A percentile compares a stretch with the other conserved stretches of the same genome.
These are phyloP conservation scores for Hipposideros armiger DNA, from an alignment of 2,113 vertebrate species.

Conservation along the genomic window DNA sequence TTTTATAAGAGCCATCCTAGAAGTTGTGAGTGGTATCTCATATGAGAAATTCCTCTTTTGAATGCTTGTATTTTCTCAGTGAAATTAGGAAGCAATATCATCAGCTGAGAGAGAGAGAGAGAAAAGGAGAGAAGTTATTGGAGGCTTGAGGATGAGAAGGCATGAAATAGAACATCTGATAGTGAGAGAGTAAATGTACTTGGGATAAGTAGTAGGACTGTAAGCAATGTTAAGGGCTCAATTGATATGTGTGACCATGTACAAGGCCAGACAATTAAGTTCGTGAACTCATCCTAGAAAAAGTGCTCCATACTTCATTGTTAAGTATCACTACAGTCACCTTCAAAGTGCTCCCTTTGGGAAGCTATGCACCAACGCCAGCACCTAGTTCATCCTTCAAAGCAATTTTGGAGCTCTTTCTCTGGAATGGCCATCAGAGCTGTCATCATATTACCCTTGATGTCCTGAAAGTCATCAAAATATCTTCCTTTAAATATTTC, in stretches of 20 bases:
- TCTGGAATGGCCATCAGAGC: too few relatives aligned
- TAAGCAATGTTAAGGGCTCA: not conserved
- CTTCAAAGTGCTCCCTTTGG: too few relatives aligned
- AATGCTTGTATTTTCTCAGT: not conserved
- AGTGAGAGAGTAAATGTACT: not conserved
- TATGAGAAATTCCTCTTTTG: not conserved
- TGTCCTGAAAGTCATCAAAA: too few relatives aligned
- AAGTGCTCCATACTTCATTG: too few relatives aligned
- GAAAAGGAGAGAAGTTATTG: not conserved
- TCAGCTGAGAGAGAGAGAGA: not conserved
- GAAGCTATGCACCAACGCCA: too few relatives aligned
- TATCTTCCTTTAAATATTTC: too few relatives aligned
- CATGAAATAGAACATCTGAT: not conserved
- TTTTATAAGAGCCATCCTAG: not conserved
- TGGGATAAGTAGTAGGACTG: not conserved
- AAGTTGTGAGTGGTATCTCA: not conserved
- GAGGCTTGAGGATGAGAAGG: not conserved
- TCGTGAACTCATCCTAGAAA: too few relatives aligned
- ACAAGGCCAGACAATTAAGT: too few relatives aligned
- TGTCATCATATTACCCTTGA: too few relatives aligned
- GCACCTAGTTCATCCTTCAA: too few relatives aligned
- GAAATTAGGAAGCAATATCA: constrained; percentile 16
- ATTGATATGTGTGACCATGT: not conserved
- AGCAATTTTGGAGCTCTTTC: too few relatives aligned
- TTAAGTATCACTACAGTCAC: too few relatives aligned